Conservation (phyloP, 2,113 vertebrate genomes). For the Plecturocebus donacophilus region DNA sequence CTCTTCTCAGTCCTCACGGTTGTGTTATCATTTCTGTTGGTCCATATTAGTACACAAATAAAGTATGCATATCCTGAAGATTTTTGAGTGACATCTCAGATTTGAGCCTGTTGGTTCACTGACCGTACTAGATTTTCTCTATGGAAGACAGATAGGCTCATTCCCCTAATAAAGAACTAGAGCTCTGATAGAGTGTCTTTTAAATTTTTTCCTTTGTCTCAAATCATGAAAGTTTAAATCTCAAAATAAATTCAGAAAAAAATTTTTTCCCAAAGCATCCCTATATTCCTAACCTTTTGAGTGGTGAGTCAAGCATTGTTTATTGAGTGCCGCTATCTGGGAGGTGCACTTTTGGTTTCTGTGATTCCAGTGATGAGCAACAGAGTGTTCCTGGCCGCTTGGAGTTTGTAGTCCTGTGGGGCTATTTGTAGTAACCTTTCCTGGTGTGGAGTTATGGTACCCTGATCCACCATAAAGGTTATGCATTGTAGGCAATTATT, state of each 20-base stretch:
- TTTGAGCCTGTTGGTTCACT: conserved; percentile 32
- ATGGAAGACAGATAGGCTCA: not conserved
- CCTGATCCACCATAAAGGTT: not conserved
- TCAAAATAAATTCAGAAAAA: not conserved
- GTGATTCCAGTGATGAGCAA: not conserved
- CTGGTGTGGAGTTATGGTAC: not conserved
- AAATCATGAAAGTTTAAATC: not conserved
- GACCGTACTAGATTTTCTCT: not conserved
- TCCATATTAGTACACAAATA: not conserved
- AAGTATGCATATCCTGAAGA: not conserved
- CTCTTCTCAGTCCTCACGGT: not conserved
- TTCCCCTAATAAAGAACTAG: not conserved
- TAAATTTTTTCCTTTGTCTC: not conserved
- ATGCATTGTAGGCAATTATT: not conserved
- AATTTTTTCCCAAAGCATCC: not conserved
- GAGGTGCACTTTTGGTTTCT: not conserved
- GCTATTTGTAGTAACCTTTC: not conserved
- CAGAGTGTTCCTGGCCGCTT: not conserved
- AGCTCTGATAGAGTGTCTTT: not conserved
- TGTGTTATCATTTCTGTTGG: not conserved
- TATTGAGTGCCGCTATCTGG: not conserved
- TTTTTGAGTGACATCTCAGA: conserved; percentile 13
- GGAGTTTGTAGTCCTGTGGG: not conserved
- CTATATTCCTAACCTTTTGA: not conserved
- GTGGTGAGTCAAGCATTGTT: not conserved